phyloP scores from a whole-genome alignment of 2,113 vertebrate genomes.

The Macquaria australasica region DNA sequence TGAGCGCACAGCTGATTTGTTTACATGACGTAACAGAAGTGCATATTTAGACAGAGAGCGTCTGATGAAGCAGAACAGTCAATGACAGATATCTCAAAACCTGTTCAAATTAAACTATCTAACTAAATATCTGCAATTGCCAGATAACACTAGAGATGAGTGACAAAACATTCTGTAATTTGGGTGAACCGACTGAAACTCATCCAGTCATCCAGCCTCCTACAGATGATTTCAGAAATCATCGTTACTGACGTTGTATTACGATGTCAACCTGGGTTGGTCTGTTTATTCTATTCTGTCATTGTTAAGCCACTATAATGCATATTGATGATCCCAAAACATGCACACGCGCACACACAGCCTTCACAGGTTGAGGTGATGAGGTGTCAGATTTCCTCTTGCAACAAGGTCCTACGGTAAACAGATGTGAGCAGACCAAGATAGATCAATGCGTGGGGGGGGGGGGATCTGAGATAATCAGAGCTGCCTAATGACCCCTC shows the following conservation, averaged over 20 bases:
- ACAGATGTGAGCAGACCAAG: constrained; percentile 42
- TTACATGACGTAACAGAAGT: no score
- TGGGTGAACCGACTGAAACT: neutral
- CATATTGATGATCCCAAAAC: constrained; percentile 19
- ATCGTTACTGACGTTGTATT: neutral
- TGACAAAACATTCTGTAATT: neutral
- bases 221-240: neutral
- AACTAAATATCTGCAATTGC: neutral
- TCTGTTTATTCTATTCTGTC: constrained; percentile 39
- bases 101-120: neutral
- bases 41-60: no score
- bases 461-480: constrained; percentile 54
- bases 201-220: neutral
- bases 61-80: neutral
- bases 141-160: neutral
- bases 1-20: no score
- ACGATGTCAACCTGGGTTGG: constrained; percentile 8
- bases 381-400: constrained; percentile 60
- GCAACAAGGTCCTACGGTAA: constrained; percentile 56
- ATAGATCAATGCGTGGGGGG: constrained; percentile 41
- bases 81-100: neutral
- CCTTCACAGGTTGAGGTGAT: constrained; percentile 35
- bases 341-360: neutral
- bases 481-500: constrained; percentile 73
- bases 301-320: constrained; percentile 17